Conservation (phyloP, 2,797 vertebrate species). For the Sebastes nivosus region DNA sequence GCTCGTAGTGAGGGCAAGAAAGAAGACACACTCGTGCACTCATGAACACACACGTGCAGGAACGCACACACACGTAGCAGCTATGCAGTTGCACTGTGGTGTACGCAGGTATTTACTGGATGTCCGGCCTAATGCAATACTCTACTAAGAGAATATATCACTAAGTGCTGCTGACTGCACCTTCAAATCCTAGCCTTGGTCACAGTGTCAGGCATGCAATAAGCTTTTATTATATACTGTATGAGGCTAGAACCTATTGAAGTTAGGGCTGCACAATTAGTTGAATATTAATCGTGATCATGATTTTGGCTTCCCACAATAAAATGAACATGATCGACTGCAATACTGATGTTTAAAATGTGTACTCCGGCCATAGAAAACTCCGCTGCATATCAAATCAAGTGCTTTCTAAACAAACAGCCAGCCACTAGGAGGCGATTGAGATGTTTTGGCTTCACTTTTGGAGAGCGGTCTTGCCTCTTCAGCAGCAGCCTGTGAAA, state of each 20-base stretch:
- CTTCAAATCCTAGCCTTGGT: conserved; percentile 4
- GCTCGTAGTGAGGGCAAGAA: conserved; percentile 36
- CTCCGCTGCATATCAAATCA: too few relatives aligned
- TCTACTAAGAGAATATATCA: conserved; percentile 52
- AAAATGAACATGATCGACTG: too few relatives aligned
- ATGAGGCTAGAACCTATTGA: neutral
- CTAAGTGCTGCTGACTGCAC: conserved; percentile 35
- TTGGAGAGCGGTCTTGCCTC: too few relatives aligned
- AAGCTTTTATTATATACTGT: neutral
- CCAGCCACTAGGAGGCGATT: too few relatives aligned
- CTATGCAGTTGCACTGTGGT: conserved; percentile 45
- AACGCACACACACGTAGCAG: conserved; percentile 34
- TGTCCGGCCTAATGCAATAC: conserved; percentile 42
- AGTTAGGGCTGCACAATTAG: too few relatives aligned
- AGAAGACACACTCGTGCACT: conserved; percentile 31
- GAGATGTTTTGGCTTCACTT: too few relatives aligned
- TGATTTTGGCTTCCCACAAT: too few relatives aligned
- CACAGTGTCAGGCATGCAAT: conserved; percentile 1
- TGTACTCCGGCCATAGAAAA: too few relatives aligned
- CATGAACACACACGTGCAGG: conserved; percentile 16
- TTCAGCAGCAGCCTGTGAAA: too few relatives aligned
- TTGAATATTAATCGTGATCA: too few relatives aligned
- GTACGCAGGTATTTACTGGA: conserved; percentile 55
- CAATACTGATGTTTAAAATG: too few relatives aligned
- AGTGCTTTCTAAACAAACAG: too few relatives aligned